These are phyloP conservation scores for Micrastur ruficollis DNA, from an alignment of 2,797 vertebrate genomes.

Conservation along the genomic window DNA sequence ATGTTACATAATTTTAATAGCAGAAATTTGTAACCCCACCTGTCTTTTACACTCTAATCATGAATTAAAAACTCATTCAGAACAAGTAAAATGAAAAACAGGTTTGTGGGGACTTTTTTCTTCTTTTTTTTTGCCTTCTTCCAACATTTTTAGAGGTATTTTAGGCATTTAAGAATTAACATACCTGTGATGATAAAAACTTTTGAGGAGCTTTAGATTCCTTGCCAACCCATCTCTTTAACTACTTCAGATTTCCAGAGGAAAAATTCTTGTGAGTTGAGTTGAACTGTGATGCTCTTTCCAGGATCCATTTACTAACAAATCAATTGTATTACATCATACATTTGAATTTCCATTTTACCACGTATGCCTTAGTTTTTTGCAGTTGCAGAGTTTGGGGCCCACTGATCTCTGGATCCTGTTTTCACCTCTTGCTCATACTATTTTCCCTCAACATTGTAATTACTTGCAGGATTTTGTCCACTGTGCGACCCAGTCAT, in stretches of 20 bases:
- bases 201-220: neutral
- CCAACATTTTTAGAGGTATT: neutral
- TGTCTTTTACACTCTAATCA: neutral
- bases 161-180: neutral
- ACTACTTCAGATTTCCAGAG: neutral
- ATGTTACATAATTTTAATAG: neutral
- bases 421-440: neutral
- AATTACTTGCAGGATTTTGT: neutral
- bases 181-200: neutral
- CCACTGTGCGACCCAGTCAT: neutral
- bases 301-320: neutral
- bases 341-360: neutral
- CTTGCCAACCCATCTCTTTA: neutral
- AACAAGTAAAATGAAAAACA: neutral
- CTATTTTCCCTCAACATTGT: neutral
- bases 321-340: neutral
- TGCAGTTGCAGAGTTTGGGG: neutral
- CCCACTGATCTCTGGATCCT: neutral
- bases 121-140: neutral
- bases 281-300: neutral
- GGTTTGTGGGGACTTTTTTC: neutral
- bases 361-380: neutral
- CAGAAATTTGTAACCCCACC: neutral
- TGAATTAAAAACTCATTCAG: neutral
- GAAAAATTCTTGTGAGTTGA: neutral